Evolutionary conservation across 2,797 vertebrate genomes (phyloP).

Genomic region (Rhodeus uyekii): DNA sequence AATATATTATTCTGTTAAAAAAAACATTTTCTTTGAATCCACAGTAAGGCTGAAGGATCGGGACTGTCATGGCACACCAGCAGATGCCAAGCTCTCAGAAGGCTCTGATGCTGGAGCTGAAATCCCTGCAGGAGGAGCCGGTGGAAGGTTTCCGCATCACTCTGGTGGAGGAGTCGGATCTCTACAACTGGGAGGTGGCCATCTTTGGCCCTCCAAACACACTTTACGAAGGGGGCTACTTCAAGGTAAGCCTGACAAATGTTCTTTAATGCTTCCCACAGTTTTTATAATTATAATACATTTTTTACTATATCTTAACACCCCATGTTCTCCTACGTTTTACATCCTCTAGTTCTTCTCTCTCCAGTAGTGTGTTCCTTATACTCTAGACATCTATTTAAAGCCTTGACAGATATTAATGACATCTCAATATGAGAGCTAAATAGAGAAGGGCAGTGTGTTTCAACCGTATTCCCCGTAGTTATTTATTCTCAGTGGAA

Average conservation of each 20-base stretch:
- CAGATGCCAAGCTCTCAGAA: constrained; percentile 96
- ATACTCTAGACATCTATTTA: constrained; percentile 70
- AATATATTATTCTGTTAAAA: neutral
- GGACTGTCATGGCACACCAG: constrained; percentile 88
- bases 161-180: constrained; percentile 92
- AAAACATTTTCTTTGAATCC: neutral
- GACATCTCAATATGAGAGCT: constrained; percentile 63
- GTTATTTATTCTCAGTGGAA: neutral
- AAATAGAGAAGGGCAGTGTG: constrained; percentile 61
- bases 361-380: constrained; percentile 64
- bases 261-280: neutral
- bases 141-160: constrained; percentile 96
- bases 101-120: constrained; percentile 94
- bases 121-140: constrained; percentile 94
- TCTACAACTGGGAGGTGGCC: constrained; percentile 96
- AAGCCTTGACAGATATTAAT: constrained; percentile 74
- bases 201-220: constrained; percentile 96
- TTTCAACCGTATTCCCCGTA: constrained; percentile 51
- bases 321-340: constrained; percentile 38
- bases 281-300: constrained; percentile 1
- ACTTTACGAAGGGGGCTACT: constrained; percentile 92
- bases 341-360: constrained; percentile 30
- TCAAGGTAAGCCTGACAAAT: constrained; percentile 83
- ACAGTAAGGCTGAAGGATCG: constrained; percentile 48
- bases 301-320: neutral